A percentile compares a stretch with the other conserved stretches of the same genome.
phyloP scores from a whole-genome alignment of 30 jellyfish, hydroid and myxozoan genomes.

The Chrysaora quinquecirrha region DNA sequence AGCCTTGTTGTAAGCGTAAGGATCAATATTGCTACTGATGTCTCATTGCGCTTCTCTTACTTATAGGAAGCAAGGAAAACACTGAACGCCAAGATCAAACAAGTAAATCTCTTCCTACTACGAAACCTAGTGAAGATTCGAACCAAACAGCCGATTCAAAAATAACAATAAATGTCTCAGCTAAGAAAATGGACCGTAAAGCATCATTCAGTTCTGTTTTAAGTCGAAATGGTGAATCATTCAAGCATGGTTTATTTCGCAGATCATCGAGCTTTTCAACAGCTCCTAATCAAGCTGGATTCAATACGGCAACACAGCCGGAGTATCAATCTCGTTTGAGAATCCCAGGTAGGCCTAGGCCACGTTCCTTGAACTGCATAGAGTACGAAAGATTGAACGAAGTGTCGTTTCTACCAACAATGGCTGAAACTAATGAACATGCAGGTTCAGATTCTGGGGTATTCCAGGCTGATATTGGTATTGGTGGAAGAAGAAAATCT shows the following conservation, averaged over 20 bases:
- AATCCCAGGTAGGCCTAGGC: slow-evolving; percentile 47
- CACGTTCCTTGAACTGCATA: slow-evolving; percentile 29
- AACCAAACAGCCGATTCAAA: neutral
- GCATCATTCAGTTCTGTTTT: slow-evolving; percentile 50
- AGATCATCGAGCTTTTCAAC: slow-evolving; percentile 50
- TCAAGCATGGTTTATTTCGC: slow-evolving; percentile 36
- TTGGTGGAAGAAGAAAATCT: neutral
- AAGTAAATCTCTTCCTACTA: too few species aligned
- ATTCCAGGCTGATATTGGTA: neutral
- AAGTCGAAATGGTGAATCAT: slow-evolving; percentile 57
- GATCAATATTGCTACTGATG: too few species aligned
- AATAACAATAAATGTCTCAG: neutral
- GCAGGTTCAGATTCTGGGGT: neutral
- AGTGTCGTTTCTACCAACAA: neutral
- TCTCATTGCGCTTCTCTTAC: too few species aligned
- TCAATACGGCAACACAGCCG: neutral
- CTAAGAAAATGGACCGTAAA: slow-evolving; percentile 39
- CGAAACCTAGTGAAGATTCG: too few species aligned
- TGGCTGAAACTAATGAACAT: slow-evolving; percentile 6
- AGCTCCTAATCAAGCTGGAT: neutral
- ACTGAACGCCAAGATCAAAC: too few species aligned
- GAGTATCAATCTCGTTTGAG: slow-evolving; percentile 22
- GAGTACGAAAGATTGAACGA: slow-evolving; percentile 22
- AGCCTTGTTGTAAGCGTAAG: too few species aligned
- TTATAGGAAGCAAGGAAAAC: too few species aligned